Evolutionary conservation across 2,888 invertebrate genomes (phyloP).

Genomic region (Diaprepes abbreviatus): DNA sequence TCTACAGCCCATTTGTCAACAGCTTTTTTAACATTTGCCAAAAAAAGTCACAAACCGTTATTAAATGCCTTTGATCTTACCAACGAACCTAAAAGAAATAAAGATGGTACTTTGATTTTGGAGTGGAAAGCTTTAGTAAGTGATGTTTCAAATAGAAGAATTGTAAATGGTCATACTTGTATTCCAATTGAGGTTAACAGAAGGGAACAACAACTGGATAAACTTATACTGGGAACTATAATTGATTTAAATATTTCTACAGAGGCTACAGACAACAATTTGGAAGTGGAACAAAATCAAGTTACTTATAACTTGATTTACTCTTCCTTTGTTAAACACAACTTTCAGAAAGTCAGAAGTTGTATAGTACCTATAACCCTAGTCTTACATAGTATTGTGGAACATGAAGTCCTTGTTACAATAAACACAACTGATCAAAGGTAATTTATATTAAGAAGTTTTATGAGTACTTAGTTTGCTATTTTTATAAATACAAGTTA

Average conservation of each 20-base stretch:
- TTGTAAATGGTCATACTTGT: constrained; percentile 79
- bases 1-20: constrained; percentile 57
- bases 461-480: too few relatives aligned
- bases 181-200: constrained; percentile 73
- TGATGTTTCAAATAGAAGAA: constrained; percentile 70
- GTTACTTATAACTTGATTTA: constrained; percentile 75
- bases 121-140: constrained; percentile 65
- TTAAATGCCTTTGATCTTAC: constrained; percentile 60
- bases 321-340: constrained; percentile 72
- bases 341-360: constrained; percentile 73
- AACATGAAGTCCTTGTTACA: constrained; percentile 71
- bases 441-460: too few relatives aligned
- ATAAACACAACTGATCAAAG: constrained; percentile 58
- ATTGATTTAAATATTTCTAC: constrained; percentile 54
- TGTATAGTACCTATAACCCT: constrained; percentile 79
- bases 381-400: constrained; percentile 77
- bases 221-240: constrained; percentile 50
- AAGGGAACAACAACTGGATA: constrained; percentile 65
- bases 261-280: constrained; percentile 46
- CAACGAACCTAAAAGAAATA: constrained; percentile 52
- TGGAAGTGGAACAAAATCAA: constrained; percentile 59
- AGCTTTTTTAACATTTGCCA: constrained; percentile 69
- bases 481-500: too few relatives aligned
- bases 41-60: constrained; percentile 60
- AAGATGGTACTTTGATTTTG: constrained; percentile 63